A percentile compares a stretch with the other conserved stretches of the same genome.
Evolutionary conservation across 2,888 invertebrate genomes (phyloP).

Genomic region (Limulus polyphemus): DNA sequence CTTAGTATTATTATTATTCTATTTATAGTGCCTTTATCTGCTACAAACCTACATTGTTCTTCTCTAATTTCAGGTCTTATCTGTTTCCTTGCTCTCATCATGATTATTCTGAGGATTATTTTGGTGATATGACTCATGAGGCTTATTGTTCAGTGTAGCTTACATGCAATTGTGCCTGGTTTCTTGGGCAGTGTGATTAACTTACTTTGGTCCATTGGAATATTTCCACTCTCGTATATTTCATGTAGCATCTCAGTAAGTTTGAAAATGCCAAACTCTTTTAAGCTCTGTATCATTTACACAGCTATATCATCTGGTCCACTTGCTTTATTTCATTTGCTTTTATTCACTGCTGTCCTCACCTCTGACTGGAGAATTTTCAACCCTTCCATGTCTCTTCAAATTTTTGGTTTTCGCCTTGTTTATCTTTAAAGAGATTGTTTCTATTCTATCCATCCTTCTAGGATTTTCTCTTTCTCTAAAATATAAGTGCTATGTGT

Average conservation of each 20-base stretch:
- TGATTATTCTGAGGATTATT: background rate
- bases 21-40: too few relatives aligned
- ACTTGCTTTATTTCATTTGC: background rate
- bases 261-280: background rate
- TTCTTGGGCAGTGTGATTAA: background rate
- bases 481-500: too few relatives aligned
- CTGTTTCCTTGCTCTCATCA: too few relatives aligned
- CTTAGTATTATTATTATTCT: too few relatives aligned
- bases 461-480: too few relatives aligned
- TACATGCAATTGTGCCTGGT: background rate
- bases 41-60: too few relatives aligned
- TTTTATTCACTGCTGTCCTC: background rate
- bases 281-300: background rate
- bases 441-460: too few relatives aligned
- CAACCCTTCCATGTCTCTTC: background rate
- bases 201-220: background rate
- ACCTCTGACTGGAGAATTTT: background rate
- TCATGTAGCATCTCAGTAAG: too few relatives aligned
- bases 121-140: background rate
- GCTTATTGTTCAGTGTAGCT: background rate
- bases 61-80: too few relatives aligned
- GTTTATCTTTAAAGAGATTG: too few relatives aligned
- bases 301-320: background rate
- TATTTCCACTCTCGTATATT: background rate
- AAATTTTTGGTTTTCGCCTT: background rate